Base-by-base conservation (phyloP, 2,888 invertebrate genomes). In the Aporophyla lueneburgensis region DNA sequence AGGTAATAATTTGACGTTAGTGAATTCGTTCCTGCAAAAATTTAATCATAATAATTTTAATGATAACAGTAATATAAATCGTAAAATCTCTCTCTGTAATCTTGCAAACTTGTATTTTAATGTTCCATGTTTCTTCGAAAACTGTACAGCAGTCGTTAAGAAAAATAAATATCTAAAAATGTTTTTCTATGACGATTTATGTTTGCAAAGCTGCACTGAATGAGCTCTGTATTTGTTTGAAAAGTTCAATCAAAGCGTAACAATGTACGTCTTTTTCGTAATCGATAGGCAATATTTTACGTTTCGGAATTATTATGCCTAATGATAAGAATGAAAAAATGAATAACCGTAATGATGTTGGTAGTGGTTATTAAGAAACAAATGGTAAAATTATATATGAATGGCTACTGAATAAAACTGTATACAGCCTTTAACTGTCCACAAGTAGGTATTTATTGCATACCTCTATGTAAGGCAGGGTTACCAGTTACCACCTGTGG, bases 361-460 rank as follows among this genome's bases (percentile, higher is more conserved):
- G 33, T 33, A 33, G 33, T 33, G 33, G 33, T 33, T 33, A 33
- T 33, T 33, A 21, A 58, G 43, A 49, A 59, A 67, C 33, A 24
- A 33, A 46, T 16, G 51, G 66, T 7, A n/a, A 1, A 21, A 53
- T 51, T n/a, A 51, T 16, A 53, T 6, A 27, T 33, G 14, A 14
- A 21, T 2, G 27, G 21, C 51, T n/a, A 66, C 51, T 5, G 27
- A 43, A n/a, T n/a, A n/a, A n/a, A n/a, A n/a, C n/a, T n/a, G n/a
- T n/a, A n/a, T n/a, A n/a, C n/a, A 33, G 10, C 7, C 3, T 33
- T 67, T 24, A 67, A 59, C 51, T 33, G 24, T 53, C 53, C 33
- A 5, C 58, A 65, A 43, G n/a, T 51, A 46, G n/a, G 76, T 66
- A 76, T 61, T 61, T 61, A 77, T 59, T 69, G 33, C 24, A 68